phyloP scores from a whole-genome alignment of 2,888 invertebrate genomes.

The Mystacides longicornis region DNA sequence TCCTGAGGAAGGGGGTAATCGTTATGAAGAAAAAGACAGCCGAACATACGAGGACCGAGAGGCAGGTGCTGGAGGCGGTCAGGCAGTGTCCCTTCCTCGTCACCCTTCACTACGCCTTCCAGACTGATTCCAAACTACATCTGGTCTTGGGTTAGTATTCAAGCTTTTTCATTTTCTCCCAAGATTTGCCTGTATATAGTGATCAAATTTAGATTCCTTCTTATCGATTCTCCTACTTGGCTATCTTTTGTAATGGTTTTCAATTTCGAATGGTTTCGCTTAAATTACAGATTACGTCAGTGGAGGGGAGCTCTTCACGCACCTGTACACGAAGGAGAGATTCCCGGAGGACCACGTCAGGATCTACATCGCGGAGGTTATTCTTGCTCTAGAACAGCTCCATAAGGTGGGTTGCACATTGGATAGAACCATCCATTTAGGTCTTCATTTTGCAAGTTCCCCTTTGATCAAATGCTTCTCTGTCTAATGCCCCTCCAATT shows the following conservation, averaged over 20 bases:
- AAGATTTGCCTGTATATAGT: neutral
- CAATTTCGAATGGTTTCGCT: neutral
- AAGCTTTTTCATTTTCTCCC: neutral
- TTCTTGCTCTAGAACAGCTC: constrained; percentile 88
- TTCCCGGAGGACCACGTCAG: constrained; percentile 86
- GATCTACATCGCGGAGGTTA: constrained; percentile 93
- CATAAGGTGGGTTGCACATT: constrained; percentile 81
- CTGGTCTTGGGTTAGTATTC: constrained; percentile 81
- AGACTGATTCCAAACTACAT: constrained; percentile 93
- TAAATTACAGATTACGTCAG: constrained; percentile 85
- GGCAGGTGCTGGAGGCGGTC: constrained; percentile 93
- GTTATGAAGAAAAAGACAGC: constrained; percentile 92
- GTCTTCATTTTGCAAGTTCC: no score
- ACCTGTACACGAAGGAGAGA: constrained; percentile 87
- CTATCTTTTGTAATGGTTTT: neutral
- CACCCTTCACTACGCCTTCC: constrained; percentile 96
- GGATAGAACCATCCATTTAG: no score
- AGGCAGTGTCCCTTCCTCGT: constrained; percentile 93
- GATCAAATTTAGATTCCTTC: neutral
- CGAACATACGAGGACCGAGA: constrained; percentile 94
- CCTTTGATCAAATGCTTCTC: no score
- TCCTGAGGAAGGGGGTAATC: constrained; percentile 90
- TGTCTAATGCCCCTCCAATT: no score
- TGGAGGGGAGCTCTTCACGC: constrained; percentile 96
- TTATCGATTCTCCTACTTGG: neutral